Conservation (phyloP, 2,888 invertebrate genomes). For the Tortricodes alternella region DNA sequence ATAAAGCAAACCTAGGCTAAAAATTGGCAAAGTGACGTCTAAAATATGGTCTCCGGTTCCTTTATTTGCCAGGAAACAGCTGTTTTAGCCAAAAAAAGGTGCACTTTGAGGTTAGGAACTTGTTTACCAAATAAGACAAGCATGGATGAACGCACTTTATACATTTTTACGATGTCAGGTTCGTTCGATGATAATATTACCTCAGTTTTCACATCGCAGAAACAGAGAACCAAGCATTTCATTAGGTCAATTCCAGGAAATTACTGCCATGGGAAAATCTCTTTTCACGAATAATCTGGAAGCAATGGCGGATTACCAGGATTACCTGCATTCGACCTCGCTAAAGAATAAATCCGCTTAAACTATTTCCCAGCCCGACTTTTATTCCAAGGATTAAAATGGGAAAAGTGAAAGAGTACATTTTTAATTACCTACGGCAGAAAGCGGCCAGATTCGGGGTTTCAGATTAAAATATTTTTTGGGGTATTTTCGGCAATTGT, state of each 20-base stretch:
- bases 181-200: too few relatives aligned
- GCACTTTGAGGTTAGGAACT: too few relatives aligned
- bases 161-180: too few relatives aligned
- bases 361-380: slow-evolving; percentile 31
- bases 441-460: slow-evolving; percentile 25
- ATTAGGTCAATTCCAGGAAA: neutral
- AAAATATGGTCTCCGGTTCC: too few relatives aligned
- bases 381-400: slow-evolving; percentile 32
- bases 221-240: neutral
- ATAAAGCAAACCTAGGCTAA: too few relatives aligned
- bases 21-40: too few relatives aligned
- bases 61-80: too few relatives aligned
- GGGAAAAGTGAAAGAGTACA: slow-evolving; percentile 33
- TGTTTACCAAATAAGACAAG: too few relatives aligned
- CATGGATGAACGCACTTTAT: too few relatives aligned
- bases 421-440: slow-evolving; percentile 37
- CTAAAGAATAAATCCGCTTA: slow-evolving; percentile 22
- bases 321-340: slow-evolving; percentile 12
- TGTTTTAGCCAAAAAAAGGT: too few relatives aligned
- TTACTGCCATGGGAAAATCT: neutral
- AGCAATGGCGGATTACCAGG: slow-evolving; percentile 11
- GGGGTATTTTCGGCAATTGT: slow-evolving; percentile 32
- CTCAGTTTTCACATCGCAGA: too few relatives aligned
- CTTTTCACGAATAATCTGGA: neutral
- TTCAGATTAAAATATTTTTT: slow-evolving; percentile 44